Evolutionary conservation across 2,888 invertebrate genomes (phyloP).

Genomic region (Pheosia gnoma): DNA sequence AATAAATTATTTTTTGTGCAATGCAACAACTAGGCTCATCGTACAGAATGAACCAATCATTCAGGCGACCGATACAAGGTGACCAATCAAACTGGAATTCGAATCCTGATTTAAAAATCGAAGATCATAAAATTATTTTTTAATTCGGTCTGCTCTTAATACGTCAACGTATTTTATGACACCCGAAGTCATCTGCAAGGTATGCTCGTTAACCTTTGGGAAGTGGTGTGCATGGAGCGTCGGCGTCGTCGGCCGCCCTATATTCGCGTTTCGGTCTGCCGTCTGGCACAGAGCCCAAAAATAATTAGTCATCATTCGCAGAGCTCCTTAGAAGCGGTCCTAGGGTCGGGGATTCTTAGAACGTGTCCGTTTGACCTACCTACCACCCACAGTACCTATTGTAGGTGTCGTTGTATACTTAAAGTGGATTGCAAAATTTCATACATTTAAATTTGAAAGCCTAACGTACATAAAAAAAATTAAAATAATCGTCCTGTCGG

Average conservation of each 20-base stretch:
- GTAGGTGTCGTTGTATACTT: too few relatives aligned
- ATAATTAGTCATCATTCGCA: constrained; percentile 74
- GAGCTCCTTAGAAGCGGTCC: constrained; percentile 52
- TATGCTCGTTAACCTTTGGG: constrained; percentile 56
- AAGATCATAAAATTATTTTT: constrained; percentile 22
- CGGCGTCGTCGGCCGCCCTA: constrained; percentile 44
- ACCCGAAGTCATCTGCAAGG: constrained; percentile 32
- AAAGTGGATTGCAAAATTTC: too few relatives aligned
- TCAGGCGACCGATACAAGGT: too few relatives aligned
- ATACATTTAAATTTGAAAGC: too few relatives aligned
- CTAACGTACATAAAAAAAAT: too few relatives aligned
- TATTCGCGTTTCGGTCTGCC: constrained; percentile 53
- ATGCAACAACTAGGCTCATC: too few relatives aligned
- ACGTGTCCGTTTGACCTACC: constrained; percentile 39
- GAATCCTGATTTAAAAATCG: constrained; percentile 26
- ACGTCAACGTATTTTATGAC: constrained; percentile 39
- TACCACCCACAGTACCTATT: too few relatives aligned
- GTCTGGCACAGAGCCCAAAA: constrained; percentile 72
- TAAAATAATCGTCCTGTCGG: too few relatives aligned
- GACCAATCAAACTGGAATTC: neutral
- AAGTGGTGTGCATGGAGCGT: constrained; percentile 47
- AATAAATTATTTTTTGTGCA: too few relatives aligned
- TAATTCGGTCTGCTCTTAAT: constrained; percentile 20
- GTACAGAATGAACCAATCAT: too few relatives aligned
- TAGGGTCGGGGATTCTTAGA: constrained; percentile 61